phyloP scores from a whole-genome alignment of 2,797 vertebrate genomes.

The Acanthiza pusilla region DNA sequence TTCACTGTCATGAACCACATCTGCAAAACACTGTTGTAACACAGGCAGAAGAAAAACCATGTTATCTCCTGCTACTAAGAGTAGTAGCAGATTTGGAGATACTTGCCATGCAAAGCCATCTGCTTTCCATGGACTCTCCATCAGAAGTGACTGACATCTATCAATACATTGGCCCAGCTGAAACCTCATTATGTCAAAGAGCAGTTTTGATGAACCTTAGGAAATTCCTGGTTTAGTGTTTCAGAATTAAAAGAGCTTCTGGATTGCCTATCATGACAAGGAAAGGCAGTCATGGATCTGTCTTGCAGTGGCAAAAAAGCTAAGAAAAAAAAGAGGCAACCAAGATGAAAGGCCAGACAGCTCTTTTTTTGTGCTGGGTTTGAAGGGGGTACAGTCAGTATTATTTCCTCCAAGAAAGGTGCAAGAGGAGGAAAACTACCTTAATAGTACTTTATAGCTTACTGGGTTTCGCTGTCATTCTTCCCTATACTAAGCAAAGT shows the following conservation, averaged over 20 bases:
- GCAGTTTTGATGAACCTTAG: not conserved
- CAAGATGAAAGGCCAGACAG: not conserved
- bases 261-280: not conserved
- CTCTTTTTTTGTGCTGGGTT: not conserved
- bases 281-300: not conserved
- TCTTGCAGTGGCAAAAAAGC: not conserved
- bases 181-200: not conserved
- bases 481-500: not conserved
- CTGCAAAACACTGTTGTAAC: not conserved
- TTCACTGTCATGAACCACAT: not conserved
- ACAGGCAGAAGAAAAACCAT: not conserved
- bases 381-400: not conserved
- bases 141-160: not conserved
- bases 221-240: not conserved
- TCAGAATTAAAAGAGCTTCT: not conserved
- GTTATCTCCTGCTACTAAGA: not conserved
- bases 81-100: not conserved
- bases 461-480: not conserved
- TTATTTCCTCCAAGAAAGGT: not conserved
- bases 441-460: not conserved
- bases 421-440: not conserved
- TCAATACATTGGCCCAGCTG: slow-evolving; percentile 8
- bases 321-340: not conserved
- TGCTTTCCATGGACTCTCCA: not conserved
- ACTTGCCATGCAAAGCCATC: slow-evolving; percentile 10